phyloP scores from a whole-genome alignment of 2,113 vertebrate genomes.

The Chionomys nivalis region DNA sequence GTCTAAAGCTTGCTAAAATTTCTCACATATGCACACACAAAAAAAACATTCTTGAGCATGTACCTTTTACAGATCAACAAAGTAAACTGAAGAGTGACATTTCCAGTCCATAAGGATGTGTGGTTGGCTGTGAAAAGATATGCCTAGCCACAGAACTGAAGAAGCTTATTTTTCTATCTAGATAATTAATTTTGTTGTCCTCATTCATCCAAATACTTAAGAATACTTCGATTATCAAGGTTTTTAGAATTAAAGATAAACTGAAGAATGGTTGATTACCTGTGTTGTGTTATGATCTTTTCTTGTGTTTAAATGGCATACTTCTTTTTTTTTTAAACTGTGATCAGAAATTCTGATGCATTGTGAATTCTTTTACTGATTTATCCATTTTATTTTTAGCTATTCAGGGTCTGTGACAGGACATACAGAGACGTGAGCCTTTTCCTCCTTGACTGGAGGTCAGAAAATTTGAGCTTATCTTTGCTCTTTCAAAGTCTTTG shows the following conservation, averaged over 20 bases:
- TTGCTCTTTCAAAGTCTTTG: too few relatives aligned
- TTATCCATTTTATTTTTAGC: background rate
- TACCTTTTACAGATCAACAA: background rate
- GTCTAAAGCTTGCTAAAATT: background rate
- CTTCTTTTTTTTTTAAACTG: background rate
- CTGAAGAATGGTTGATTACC: background rate
- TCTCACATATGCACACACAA: background rate
- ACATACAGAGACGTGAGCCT: too few relatives aligned
- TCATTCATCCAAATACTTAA: background rate
- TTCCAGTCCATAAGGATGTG: too few relatives aligned
- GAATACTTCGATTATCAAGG: background rate
- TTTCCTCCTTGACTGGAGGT: too few relatives aligned
- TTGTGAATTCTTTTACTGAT: background rate
- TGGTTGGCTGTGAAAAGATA: background rate
- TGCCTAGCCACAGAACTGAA: background rate
- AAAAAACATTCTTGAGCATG: background rate
- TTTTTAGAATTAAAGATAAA: background rate
- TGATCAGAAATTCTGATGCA: background rate
- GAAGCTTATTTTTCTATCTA: background rate
- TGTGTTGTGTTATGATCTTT: background rate
- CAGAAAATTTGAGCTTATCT: too few relatives aligned
- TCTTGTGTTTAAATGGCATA: background rate
- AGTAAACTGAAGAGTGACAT: background rate
- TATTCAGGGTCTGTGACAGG: background rate
- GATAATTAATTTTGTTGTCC: background rate